These are phyloP conservation scores for Onychomys arenicola DNA, from an alignment of 2,797 vertebrate genomes.

Conservation along the genomic window DNA sequence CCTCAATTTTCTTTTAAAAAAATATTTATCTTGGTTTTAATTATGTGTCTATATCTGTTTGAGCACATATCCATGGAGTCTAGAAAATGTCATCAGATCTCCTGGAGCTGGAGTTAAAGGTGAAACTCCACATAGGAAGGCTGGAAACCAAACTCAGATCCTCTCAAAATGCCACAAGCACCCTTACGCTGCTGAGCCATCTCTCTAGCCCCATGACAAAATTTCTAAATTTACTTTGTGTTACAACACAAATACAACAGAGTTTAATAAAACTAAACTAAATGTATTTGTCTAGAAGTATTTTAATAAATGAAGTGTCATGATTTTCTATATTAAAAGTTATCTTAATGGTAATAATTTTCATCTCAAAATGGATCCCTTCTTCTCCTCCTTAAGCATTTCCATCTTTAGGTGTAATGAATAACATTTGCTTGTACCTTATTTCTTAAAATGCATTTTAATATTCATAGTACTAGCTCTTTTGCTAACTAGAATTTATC, in stretches of 20 bases:
- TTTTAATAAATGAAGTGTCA: background rate
- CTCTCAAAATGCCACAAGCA: background rate
- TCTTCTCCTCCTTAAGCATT: background rate
- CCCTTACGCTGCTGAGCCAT: background rate
- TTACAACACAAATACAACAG: background rate
- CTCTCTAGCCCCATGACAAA: background rate
- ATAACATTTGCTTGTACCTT: background rate
- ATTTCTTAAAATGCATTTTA: background rate
- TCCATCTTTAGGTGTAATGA: background rate
- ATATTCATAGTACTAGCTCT: background rate
- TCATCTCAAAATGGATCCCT: background rate
- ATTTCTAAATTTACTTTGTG: background rate
- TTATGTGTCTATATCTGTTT: background rate
- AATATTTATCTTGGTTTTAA: background rate
- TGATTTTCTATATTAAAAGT: background rate
- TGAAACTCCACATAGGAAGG: background rate
- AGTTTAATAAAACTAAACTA: constrained; percentile 5
- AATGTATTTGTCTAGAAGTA: background rate
- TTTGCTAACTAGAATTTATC: background rate
- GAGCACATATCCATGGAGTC: background rate
- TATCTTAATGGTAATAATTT: background rate
- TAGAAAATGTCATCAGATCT: no score
- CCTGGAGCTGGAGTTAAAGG: background rate
- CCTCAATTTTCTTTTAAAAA: background rate
- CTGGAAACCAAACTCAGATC: background rate